Conservation (phyloP, 2,113 vertebrate genomes). For the Oreochromis spilurus region DNA sequence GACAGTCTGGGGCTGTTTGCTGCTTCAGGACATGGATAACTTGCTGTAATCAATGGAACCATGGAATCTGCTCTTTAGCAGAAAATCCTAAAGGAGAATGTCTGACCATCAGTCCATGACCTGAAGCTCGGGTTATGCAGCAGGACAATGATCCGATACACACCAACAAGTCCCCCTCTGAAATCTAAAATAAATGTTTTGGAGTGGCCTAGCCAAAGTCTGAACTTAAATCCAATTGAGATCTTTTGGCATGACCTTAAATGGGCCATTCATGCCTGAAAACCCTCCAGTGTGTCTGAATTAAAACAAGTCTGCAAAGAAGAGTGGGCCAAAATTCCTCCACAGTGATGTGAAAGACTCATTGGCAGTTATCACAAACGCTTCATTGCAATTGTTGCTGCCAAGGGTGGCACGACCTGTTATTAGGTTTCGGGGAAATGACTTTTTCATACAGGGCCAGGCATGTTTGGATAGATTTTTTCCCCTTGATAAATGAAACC, state of each 20-base stretch:
- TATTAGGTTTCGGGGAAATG: accelerated
- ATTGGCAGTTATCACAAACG: neutral
- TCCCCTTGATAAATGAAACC: neutral
- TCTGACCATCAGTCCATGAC: accelerated
- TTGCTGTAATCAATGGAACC: neutral
- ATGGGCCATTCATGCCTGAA: neutral
- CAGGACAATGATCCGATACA: accelerated
- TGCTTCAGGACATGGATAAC: neutral
- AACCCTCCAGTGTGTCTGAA: neutral
- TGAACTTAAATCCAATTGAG: neutral
- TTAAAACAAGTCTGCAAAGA: neutral
- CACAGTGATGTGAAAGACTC: neutral
- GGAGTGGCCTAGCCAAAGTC: neutral
- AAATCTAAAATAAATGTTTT: neutral
- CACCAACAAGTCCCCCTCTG: neutral
- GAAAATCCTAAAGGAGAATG: neutral
- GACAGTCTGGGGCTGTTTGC: neutral
- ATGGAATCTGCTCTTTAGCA: neutral
- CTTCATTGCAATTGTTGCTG: neutral
- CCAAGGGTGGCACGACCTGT: neutral
- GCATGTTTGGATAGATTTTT: neutral
- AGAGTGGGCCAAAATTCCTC: neutral
- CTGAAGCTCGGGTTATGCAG: neutral
- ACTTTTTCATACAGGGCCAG: neutral
- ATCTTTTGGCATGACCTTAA: neutral